phyloP scores from a whole-genome alignment of 2,888 invertebrate species.

The Mesoligia furuncula region DNA sequence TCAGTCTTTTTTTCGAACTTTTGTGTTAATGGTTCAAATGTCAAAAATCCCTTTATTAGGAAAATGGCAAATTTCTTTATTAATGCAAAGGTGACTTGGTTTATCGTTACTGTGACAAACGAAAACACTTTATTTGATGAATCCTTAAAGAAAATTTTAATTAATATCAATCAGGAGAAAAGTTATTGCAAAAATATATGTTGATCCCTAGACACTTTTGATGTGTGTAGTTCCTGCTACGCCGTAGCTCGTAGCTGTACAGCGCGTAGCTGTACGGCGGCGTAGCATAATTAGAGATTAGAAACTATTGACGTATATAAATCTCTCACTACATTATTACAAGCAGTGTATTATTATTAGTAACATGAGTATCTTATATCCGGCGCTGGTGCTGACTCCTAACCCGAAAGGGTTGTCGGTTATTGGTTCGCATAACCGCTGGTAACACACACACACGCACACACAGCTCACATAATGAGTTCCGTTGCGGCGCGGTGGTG shows the following conservation, averaged over 20 bases:
- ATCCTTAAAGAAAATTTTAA: too few species aligned
- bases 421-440: constrained; percentile 75
- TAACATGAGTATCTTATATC: constrained; percentile 29
- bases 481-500: constrained; percentile 60
- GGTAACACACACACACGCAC: constrained; percentile 46
- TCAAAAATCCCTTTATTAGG: too few species aligned
- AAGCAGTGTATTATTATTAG: constrained; percentile 5
- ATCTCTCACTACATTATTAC: not conserved
- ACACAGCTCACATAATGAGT: constrained; percentile 53
- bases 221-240: not conserved
- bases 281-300: not conserved
- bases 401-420: constrained; percentile 78
- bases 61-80: too few species aligned
- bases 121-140: too few species aligned
- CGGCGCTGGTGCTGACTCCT: constrained; percentile 58
- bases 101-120: too few species aligned
- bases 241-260: not conserved
- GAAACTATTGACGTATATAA: too few species aligned
- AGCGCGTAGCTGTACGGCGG: not conserved
- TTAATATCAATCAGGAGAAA: too few species aligned
- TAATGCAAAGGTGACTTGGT: too few species aligned
- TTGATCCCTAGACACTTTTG: too few species aligned
- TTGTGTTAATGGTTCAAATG: too few species aligned
- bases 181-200: too few species aligned
- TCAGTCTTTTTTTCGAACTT: too few species aligned